phyloP scores from a whole-genome alignment of 2,888 invertebrate genomes.

The Ochropacha duplaris region DNA sequence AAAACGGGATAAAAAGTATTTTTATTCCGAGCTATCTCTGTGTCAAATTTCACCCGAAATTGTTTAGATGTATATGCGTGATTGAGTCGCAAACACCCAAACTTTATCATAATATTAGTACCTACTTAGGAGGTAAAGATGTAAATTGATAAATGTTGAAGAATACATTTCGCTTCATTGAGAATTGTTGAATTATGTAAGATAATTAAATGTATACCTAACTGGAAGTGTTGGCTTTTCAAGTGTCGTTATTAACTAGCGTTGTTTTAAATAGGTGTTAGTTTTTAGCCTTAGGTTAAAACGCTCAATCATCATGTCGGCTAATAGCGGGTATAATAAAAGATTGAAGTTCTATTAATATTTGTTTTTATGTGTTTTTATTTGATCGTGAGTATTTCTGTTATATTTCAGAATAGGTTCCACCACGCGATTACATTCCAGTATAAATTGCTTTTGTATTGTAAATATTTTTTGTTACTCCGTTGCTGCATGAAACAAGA shows the following conservation, averaged over 20 bases:
- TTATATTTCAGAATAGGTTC: no score
- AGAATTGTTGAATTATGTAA: not conserved
- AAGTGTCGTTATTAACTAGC: not conserved
- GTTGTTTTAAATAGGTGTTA: constrained; percentile 13
- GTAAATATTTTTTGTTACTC: no score
- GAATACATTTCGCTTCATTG: not conserved
- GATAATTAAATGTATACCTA: not conserved
- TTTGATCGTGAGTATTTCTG: not conserved
- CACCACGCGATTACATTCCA: no score
- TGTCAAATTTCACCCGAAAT: no score
- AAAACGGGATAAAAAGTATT: no score
- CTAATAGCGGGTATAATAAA: constrained; percentile 15
- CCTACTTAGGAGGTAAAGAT: no score
- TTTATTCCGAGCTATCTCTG: no score
- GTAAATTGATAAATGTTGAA: not conserved
- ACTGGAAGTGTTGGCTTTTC: not conserved
- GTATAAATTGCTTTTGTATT: no score
- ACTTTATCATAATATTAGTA: no score
- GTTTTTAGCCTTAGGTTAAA: constrained; percentile 29
- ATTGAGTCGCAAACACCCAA: no score
- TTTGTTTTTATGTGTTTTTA: constrained; percentile 28
- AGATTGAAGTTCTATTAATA: constrained; percentile 24
- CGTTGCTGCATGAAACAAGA: no score
- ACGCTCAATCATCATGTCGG: constrained; percentile 26
- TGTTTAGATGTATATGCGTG: no score